Percentiles rank a stretch among this genome's conserved stretches.
These are phyloP conservation scores for Acestrorhynchus altus DNA, from an alignment of 2,797 vertebrate genomes.

Conservation along the genomic window DNA sequence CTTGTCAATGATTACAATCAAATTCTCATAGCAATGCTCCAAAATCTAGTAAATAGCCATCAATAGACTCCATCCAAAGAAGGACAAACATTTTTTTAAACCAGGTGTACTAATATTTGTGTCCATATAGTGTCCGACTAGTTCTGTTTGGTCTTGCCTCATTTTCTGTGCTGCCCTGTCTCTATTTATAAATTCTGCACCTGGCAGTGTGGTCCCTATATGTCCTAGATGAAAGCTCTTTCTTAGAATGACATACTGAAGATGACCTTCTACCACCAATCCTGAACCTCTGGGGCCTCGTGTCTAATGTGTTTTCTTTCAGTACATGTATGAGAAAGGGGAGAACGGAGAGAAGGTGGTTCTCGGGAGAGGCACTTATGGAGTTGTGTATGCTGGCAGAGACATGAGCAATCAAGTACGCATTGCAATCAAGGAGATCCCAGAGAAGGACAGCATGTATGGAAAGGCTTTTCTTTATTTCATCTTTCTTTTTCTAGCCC, in stretches of 20 bases:
- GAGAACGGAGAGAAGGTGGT: constrained; percentile 83
- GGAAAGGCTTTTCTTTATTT: constrained; percentile 9
- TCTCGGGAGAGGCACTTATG: constrained; percentile 90
- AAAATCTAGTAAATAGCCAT: too few species aligned
- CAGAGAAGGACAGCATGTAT: constrained; percentile 88
- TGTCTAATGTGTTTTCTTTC: constrained; percentile 28
- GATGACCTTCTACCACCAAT: neutral
- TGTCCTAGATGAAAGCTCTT: neutral
- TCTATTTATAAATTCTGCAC: neutral
- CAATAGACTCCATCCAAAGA: too few species aligned
- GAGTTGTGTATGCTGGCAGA: constrained; percentile 89
- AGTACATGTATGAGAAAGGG: constrained; percentile 88
- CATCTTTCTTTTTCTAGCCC: neutral
- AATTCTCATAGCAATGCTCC: too few species aligned
- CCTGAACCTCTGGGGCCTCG: neutral
- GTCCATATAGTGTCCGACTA: neutral
- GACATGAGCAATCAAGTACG: constrained; percentile 88
- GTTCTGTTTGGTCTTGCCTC: neutral
- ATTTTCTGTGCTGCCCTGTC: neutral
- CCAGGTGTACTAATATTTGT: too few species aligned
- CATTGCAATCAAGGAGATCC: constrained; percentile 95
- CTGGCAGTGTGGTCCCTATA: neutral
- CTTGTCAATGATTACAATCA: too few species aligned
- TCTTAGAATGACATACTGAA: neutral
- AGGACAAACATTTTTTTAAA: too few species aligned